These are phyloP conservation scores for Protosalanx chinensis DNA, from an alignment of 2,797 vertebrate species.

Conservation along the genomic window DNA sequence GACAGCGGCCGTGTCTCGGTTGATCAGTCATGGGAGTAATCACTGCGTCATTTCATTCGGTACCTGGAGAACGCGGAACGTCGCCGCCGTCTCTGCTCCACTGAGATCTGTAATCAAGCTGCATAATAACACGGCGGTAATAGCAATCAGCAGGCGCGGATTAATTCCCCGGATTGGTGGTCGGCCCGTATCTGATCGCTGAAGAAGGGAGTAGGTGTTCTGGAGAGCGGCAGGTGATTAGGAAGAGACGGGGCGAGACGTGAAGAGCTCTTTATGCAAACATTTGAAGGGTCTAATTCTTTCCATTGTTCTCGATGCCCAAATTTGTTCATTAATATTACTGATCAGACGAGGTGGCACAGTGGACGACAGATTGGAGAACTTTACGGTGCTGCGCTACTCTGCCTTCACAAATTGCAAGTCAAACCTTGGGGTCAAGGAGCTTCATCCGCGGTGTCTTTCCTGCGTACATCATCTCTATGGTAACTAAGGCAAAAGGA, in stretches of 20 bases:
- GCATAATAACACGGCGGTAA: constrained; percentile 78
- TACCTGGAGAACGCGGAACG: constrained; percentile 72
- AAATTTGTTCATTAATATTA: constrained; percentile 70
- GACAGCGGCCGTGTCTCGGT: constrained; percentile 64
- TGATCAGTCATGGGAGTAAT: constrained; percentile 79
- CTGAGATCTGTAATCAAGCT: constrained; percentile 80
- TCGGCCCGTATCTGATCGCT: constrained; percentile 72
- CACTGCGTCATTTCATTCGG: constrained; percentile 77
- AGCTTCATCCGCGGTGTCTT: constrained; percentile 55
- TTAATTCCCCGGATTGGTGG: constrained; percentile 76
- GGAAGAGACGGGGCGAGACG: constrained; percentile 64
- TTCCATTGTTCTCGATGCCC: constrained; percentile 62
- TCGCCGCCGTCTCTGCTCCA: constrained; percentile 71
- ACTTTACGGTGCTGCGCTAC: constrained; percentile 44
- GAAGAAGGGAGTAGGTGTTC: constrained; percentile 84
- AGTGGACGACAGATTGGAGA: constrained; percentile 45
- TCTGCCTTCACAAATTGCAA: constrained; percentile 57
- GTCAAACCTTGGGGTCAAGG: constrained; percentile 66
- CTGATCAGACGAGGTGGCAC: constrained; percentile 53
- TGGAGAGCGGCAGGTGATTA: constrained; percentile 82
- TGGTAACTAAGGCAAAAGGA: constrained; percentile 67
- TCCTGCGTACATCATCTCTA: constrained; percentile 61
- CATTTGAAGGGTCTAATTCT: constrained; percentile 75
- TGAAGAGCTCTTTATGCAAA: constrained; percentile 80
- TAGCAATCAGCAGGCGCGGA: constrained; percentile 80